Conservation (phyloP, 2,888 invertebrate genomes). For the Plemyria rubiginata region DNA sequence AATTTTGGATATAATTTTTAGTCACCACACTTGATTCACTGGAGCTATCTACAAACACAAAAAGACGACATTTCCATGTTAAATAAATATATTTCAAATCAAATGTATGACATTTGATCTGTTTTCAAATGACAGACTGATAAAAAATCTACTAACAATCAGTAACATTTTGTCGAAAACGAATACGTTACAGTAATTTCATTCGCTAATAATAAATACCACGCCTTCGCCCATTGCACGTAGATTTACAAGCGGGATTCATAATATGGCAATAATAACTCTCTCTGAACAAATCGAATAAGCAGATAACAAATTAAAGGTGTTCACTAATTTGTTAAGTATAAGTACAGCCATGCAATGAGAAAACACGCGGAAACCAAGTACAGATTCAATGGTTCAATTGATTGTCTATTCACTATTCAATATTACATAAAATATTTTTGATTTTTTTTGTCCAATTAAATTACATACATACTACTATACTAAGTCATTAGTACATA, state of each 20-base stretch:
- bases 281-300: slow-evolving; percentile 34
- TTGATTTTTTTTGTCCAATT: slow-evolving; percentile 70
- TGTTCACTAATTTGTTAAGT: slow-evolving; percentile 38
- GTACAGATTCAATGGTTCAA: slow-evolving; percentile 74
- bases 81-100: slow-evolving; percentile 85
- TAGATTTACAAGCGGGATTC: slow-evolving; percentile 47
- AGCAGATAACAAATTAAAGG: slow-evolving; percentile 22
- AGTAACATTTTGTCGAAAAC: slow-evolving; percentile 82
- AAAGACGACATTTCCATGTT: slow-evolving; percentile 81
- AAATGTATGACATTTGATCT: slow-evolving; percentile 85
- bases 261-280: slow-evolving; percentile 39
- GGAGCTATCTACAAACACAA: slow-evolving; percentile 84
- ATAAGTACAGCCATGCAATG: slow-evolving; percentile 60
- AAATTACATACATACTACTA: slow-evolving; percentile 60
- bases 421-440: slow-evolving; percentile 71
- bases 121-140: slow-evolving; percentile 78
- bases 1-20: slow-evolving; percentile 47
- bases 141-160: slow-evolving; percentile 84
- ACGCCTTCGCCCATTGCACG: slow-evolving; percentile 66
- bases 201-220: slow-evolving; percentile 71
- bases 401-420: slow-evolving; percentile 74
- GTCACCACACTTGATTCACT: slow-evolving; percentile 68
- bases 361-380: slow-evolving; percentile 57
- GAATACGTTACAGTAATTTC: slow-evolving; percentile 79
- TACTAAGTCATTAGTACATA: slow-evolving; percentile 74